Percentiles rank a stretch among this genome's conserved stretches.
Evolutionary conservation across 2,888 invertebrate genomes (phyloP).

Genomic region (Agapostemon virescens): DNA sequence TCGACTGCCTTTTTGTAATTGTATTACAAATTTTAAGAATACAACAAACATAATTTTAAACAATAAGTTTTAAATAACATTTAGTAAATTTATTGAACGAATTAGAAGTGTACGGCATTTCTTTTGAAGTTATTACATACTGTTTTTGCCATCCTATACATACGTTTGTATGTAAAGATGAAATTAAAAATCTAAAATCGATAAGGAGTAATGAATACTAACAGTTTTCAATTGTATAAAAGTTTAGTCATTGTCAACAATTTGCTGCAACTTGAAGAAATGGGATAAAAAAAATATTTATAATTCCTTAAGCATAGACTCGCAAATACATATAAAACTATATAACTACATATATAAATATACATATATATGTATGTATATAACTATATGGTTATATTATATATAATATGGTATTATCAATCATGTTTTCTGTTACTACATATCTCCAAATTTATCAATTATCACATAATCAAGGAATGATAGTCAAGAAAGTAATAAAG

Average conservation of each 20-base stretch:
- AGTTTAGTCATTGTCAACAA: not conserved
- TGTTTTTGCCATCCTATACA: not conserved
- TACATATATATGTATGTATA: too few species aligned
- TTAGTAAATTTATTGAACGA: not conserved
- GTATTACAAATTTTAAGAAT: not conserved
- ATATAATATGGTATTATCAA: not conserved
- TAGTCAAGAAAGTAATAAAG: not conserved
- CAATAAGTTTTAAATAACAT: not conserved
- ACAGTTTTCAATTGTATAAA: not conserved
- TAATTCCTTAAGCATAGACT: not conserved
- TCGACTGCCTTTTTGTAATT: constrained; percentile 27
- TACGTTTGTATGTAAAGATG: not conserved
- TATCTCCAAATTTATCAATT: not conserved
- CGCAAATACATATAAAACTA: not conserved
- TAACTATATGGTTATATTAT: too few species aligned
- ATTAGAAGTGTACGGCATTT: not conserved
- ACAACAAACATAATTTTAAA: not conserved
- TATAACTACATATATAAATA: too few species aligned
- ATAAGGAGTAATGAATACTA: not conserved
- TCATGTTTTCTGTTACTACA: not conserved
- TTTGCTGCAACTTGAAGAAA: not conserved
- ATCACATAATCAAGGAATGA: not conserved
- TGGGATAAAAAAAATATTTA: not conserved
- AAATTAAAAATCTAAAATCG: not conserved
- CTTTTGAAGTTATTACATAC: not conserved